Percentiles rank a stretch among this genome's conserved stretches.
Evolutionary conservation across 1,140 invertebrate genomes (phyloP).

Genomic region (Macrotrachela quadricornifera): DNA sequence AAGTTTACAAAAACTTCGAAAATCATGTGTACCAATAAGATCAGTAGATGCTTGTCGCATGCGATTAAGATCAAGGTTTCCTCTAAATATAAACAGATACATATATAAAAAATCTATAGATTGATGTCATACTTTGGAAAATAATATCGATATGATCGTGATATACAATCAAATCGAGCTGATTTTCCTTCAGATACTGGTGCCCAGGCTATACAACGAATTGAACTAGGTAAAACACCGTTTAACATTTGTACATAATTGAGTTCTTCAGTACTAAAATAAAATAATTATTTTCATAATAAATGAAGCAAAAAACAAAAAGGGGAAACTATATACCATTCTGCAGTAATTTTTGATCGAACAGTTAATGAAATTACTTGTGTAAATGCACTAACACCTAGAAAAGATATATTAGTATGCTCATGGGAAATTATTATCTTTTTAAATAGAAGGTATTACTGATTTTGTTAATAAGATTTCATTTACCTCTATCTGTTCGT

Average conservation of each 20-base stretch:
- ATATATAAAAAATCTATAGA: slow-evolving; percentile 4
- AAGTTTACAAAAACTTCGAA: slow-evolving; percentile 93
- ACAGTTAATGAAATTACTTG: slow-evolving; percentile 8
- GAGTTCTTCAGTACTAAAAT: slow-evolving; percentile 42
- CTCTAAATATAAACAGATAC: not conserved
- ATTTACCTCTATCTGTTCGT: slow-evolving; percentile 8
- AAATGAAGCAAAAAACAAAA: no score
- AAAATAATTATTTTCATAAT: slow-evolving; percentile 13
- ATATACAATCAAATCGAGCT: slow-evolving; percentile 38
- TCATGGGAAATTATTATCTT: no score
- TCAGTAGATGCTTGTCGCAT: slow-evolving; percentile 52
- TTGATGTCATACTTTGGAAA: slow-evolving; percentile 48
- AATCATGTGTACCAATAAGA: slow-evolving; percentile 67
- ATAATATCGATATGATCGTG: slow-evolving; percentile 63
- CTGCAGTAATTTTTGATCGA: not conserved
- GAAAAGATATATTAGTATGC: not conserved
- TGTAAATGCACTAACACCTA: slow-evolving; percentile 9
- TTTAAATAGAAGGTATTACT: no score
- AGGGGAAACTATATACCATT: no score
- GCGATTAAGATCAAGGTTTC: slow-evolving; percentile 25
- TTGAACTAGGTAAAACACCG: slow-evolving; percentile 60
- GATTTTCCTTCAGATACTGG: slow-evolving; percentile 44
- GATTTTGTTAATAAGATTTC: not conserved
- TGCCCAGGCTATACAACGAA: slow-evolving; percentile 65
- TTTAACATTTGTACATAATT: slow-evolving; percentile 72